Base-by-base conservation (phyloP, 2,888 invertebrate species). In the Tyria jacobaeae region DNA sequence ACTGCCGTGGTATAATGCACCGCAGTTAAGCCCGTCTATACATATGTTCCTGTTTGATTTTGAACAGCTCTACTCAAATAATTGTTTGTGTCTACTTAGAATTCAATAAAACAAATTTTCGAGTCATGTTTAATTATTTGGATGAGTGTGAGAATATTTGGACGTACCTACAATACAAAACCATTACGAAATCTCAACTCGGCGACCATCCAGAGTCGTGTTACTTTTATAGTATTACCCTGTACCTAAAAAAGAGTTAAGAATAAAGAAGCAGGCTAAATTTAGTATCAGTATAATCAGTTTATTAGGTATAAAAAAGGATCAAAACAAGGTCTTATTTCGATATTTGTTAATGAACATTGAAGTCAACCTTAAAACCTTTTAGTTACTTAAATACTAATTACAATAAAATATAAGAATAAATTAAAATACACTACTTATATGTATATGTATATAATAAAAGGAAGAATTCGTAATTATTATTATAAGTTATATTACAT, bases 81-180 rank as follows among this genome's bases (percentile, higher is more conserved):
- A 79, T 77, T 78, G 76, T 71, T 79, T 78, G 63, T 68, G 74
- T 76, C 74, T 74, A 79, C 76, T 78, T 73, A 71, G 57, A 69
- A 70, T 67, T 63, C 73, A 70, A 78, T 70, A 66, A 71, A 76
- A 77, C 68, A 54, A 71, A 79, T 79, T 77, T 70, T 69, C 70
- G 66, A 70, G 74, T 67, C 66, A 66, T 68, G 71, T 64, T 67
- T 73, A 78, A 71, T 74, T 76, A 75, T 73, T 75, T 73, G 25
- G 65, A 62, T 25, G 66, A 73, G 69, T 79, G 74, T 77, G 78
- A 73, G 79, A 79, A 79, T 65, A 55, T 66, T 64, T 56, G 56
- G 57, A 54, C 51, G 53, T n/a, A n/a, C n/a, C n/a, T 58, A 68
- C 66, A 75, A 57, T 63, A 62, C 56, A 47, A 51, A 55, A 24